Evolutionary conservation across 2,797 vertebrate species (phyloP), one percentile per base, ranked within the genome.

Genomic region (Hoplostethus atlanticus): DNA sequence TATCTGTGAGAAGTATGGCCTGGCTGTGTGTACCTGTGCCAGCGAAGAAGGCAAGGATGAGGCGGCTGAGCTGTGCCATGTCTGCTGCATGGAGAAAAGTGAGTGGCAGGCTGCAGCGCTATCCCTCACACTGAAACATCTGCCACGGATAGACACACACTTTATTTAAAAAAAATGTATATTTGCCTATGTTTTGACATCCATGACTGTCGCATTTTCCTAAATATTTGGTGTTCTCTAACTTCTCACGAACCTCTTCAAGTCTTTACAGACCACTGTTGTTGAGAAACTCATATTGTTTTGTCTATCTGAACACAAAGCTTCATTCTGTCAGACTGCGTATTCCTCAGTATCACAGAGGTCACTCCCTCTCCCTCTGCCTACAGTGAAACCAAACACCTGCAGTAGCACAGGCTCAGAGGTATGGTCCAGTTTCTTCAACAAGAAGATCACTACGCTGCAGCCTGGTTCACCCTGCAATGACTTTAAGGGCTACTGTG

Each of bases 391-490:
- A 0, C 95, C 96, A 4, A 72, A 73, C 60, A 96, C 96, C 7
- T 99, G 98, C 92, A 96, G 95, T 80, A 99, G 98, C 86, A 97
- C 97, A 3, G 96, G 96, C 17, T 99, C 98, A 3, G 84, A 80
- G 0, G 93, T 59, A 60, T 99, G 96, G 97, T 68, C 34, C 10
- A n/a, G 44, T 0, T 71, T 67, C 21, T 99, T 99, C 48, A 76
- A 87, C 25, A 92, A 71, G 13, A 95, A 87, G 68, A 91, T 95
- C 13, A 96, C 92, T 17, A 97, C 96, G 1, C 92, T 99, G 84
- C 98, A 98, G 84, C 97, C 98, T 0, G 98, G 98, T 64, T 99
- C 98, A 4, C 97, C 98, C 60, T 99, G 98, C 86, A 98, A 99
- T 28, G 97, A 99, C 81, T 99, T 97, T 79, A 97, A 95, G 91